Percentiles rank a stretch among this genome's conserved stretches.
Conservation (phyloP, 2,888 invertebrate species). For the Noctua janthe region DNA sequence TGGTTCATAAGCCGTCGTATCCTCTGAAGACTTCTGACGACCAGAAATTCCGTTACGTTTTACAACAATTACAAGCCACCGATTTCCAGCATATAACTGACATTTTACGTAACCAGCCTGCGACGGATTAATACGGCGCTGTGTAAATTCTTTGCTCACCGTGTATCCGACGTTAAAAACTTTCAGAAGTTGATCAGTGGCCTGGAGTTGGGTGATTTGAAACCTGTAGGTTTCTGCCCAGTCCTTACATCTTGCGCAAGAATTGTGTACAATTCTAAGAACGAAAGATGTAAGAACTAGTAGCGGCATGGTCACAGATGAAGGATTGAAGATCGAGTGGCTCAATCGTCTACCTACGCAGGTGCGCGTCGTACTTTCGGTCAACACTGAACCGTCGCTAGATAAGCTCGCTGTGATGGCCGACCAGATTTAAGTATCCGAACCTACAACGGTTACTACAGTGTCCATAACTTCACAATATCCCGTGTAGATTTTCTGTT, state of each 20-base stretch:
- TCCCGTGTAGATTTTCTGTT: neutral
- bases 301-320: neutral
- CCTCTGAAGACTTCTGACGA: neutral
- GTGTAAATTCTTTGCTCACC: neutral
- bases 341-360: neutral
- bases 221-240: too few species aligned
- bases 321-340: slow-evolving; percentile 1
- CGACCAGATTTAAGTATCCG: neutral
- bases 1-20: neutral
- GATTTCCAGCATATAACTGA: neutral
- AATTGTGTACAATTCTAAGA: neutral
- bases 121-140: neutral
- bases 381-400: neutral
- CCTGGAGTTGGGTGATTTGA: neutral
- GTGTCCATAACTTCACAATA: neutral
- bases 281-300: neutral
- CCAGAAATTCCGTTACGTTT: neutral
- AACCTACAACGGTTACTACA: neutral
- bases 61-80: neutral
- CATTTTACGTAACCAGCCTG: neutral
- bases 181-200: slow-evolving; percentile 1
- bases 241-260: too few species aligned
- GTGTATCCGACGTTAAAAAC: slow-evolving; percentile 4
- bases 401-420: neutral
- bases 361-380: slow-evolving; percentile 2